A percentile compares a stretch with the other conserved stretches of the same genome.
These are phyloP conservation scores for Magallana ariakensis DNA, from an alignment of 1,140 invertebrate genomes.

Conservation along the genomic window DNA sequence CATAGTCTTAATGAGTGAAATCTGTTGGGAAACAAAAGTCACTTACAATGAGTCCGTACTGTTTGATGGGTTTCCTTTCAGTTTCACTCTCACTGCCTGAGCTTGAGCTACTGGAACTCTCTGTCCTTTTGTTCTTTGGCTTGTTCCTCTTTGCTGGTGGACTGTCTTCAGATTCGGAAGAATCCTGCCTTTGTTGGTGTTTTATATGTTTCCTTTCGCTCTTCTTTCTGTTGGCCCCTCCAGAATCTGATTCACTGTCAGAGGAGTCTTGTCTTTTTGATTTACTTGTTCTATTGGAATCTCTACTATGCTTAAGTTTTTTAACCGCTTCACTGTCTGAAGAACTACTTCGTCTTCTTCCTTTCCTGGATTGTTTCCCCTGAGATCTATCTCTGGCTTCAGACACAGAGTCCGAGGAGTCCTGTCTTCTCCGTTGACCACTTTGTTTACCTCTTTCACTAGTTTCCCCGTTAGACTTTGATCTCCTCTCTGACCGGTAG, in stretches of 20 bases:
- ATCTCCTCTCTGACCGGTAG: background rate
- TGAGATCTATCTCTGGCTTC: background rate
- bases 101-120: constrained; percentile 1
- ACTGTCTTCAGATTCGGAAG: background rate
- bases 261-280: constrained; percentile 23
- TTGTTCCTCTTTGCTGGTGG: background rate
- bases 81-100: constrained; percentile 13
- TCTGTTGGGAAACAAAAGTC: background rate
- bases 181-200: background rate
- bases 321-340: background rate
- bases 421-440: background rate
- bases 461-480: background rate
- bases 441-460: background rate
- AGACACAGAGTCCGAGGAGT: background rate
- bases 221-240: constrained; percentile 35
- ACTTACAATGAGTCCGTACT: constrained; percentile 60
- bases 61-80: constrained; percentile 33
- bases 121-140: background rate
- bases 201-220: background rate
- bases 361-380: background rate
- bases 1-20: no score
- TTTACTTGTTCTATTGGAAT: background rate
- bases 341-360: background rate
- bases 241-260: constrained; percentile 30
- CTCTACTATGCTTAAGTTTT: background rate